These are phyloP conservation scores for Sitobion miscanthi DNA, from an alignment of 1,140 invertebrate genomes.

Conservation along the genomic window DNA sequence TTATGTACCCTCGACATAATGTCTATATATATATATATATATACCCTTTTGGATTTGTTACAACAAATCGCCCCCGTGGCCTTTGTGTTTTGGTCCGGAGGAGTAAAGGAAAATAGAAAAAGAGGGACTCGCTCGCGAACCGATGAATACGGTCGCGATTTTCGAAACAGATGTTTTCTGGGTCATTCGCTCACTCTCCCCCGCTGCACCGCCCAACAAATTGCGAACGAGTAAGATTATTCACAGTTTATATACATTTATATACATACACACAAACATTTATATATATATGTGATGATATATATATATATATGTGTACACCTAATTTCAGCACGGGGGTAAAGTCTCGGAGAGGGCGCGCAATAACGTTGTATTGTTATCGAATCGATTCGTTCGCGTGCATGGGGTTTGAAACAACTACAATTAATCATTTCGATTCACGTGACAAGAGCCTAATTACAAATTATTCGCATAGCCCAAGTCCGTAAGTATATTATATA, in stretches of 20 bases:
- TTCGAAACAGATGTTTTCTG: conserved; percentile 56
- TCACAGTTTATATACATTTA: conserved; percentile 34
- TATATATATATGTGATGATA: not conserved
- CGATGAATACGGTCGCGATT: conserved; percentile 47
- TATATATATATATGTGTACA: not conserved
- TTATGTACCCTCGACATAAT: not conserved
- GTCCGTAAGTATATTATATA: not conserved
- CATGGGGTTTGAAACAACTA: not conserved
- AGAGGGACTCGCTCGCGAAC: conserved; percentile 3
- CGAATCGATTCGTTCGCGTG: conserved; percentile 28
- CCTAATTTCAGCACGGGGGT: not conserved
- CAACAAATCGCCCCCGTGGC: conserved; percentile 52
- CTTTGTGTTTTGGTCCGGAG: conserved; percentile 44
- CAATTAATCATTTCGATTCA: conserved; percentile 16
- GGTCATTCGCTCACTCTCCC: not conserved
- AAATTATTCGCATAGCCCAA: not conserved
- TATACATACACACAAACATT: not conserved
- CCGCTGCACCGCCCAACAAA: conserved; percentile 2
- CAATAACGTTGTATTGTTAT: conserved; percentile 35
- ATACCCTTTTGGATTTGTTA: conserved; percentile 46
- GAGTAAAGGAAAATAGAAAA: conserved; percentile 37
- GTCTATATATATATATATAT: not conserved
- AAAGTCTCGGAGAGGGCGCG: conserved; percentile 12
- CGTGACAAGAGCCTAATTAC: conserved; percentile 27
- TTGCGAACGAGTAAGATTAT: conserved; percentile 46